Conservation (phyloP, 2,797 vertebrate genomes). For the Knipowitschia caucasica region DNA sequence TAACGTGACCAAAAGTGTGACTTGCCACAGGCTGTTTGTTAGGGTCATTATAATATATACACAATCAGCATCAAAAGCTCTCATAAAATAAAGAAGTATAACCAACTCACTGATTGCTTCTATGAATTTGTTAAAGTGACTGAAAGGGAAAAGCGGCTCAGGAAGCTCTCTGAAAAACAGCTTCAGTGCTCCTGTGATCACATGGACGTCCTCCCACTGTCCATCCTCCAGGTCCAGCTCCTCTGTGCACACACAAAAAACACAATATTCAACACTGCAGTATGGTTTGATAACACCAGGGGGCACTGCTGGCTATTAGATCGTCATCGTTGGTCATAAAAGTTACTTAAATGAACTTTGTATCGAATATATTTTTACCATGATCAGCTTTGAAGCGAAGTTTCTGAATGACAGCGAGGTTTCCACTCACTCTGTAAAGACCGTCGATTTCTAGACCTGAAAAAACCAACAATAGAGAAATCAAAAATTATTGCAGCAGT, state of each 20-base stretch:
- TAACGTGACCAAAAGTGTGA: too few relatives aligned
- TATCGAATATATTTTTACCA: too few relatives aligned
- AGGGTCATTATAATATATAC: too few relatives aligned
- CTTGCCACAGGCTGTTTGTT: too few relatives aligned
- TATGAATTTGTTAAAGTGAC: slow-evolving; percentile 82
- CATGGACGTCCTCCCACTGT: slow-evolving; percentile 92
- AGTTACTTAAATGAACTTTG: too few relatives aligned
- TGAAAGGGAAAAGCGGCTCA: slow-evolving; percentile 88
- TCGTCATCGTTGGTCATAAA: background rate
- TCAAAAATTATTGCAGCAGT: background rate
- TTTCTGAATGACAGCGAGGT: slow-evolving; percentile 92
- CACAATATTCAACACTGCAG: slow-evolving; percentile 1
- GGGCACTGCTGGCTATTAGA: slow-evolving; percentile 19
- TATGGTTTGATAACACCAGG: slow-evolving; percentile 29
- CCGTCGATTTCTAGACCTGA: slow-evolving; percentile 91
- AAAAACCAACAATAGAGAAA: background rate
- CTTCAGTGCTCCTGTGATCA: slow-evolving; percentile 92
- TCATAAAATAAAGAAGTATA: background rate
- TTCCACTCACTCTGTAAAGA: slow-evolving; percentile 92
- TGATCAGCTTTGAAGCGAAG: slow-evolving; percentile 93
- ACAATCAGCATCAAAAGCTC: too few relatives aligned
- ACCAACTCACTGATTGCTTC: slow-evolving; percentile 55
- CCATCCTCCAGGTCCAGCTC: slow-evolving; percentile 90
- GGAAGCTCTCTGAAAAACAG: slow-evolving; percentile 92
- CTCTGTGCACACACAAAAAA: slow-evolving; percentile 66